Conservation (phyloP, 2,113 vertebrate genomes). For the Emydocephalus ijimae region DNA sequence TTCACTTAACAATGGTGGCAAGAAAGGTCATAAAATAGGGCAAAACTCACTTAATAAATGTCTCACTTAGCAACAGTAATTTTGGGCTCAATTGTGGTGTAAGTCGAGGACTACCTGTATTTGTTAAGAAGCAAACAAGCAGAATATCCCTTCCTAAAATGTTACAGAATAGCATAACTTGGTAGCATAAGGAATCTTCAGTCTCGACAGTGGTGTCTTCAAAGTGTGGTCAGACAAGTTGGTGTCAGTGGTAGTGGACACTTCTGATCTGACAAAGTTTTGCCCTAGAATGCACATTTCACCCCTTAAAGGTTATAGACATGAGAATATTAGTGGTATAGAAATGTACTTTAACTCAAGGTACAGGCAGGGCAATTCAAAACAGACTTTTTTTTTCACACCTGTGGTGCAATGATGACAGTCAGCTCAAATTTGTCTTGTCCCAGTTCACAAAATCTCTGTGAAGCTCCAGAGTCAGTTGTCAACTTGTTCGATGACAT, state of each 20-base stretch:
- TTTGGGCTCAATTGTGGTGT: background rate
- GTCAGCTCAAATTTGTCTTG: background rate
- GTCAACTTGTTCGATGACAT: background rate
- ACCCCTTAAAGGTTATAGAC: background rate
- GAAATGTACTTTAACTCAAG: background rate
- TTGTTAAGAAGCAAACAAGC: background rate
- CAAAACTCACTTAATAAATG: background rate
- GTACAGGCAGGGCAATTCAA: background rate
- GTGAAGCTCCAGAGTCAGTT: background rate
- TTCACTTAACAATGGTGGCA: background rate
- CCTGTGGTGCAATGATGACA: background rate
- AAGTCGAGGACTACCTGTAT: background rate
- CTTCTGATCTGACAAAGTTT: background rate
- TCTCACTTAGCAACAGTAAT: background rate
- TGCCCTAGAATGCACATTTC: background rate
- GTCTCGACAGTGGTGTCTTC: background rate
- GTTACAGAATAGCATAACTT: too few species aligned
- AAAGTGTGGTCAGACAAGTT: background rate
- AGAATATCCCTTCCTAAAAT: background rate
- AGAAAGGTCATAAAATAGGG: background rate
- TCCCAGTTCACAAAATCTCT: background rate
- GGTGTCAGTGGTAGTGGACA: background rate
- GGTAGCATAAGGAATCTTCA: background rate
- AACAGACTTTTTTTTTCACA: background rate
- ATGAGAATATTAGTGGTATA: background rate